Evolutionary conservation across 2,888 invertebrate species (phyloP).

Genomic region (Tenthredo mesomela): DNA sequence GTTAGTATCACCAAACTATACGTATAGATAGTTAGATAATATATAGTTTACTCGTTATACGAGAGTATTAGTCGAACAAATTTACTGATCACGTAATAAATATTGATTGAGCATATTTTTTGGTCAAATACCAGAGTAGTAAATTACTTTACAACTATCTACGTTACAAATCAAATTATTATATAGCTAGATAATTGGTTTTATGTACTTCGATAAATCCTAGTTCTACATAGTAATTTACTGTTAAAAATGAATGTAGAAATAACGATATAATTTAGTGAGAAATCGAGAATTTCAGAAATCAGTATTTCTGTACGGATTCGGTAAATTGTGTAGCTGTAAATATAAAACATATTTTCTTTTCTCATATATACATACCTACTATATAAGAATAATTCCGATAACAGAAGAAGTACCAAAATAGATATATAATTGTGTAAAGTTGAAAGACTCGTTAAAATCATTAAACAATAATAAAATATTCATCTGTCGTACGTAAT

Average conservation of each 20-base stretch:
- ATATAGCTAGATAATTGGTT: neutral
- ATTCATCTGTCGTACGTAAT: constrained; percentile 4
- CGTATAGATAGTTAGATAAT: neutral
- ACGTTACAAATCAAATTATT: neutral
- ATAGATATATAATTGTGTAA: neutral
- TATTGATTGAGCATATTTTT: neutral
- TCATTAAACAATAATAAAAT: neutral
- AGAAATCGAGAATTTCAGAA: neutral
- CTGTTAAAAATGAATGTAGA: neutral
- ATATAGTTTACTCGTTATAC: constrained; percentile 9
- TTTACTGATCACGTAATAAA: neutral
- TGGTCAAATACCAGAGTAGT: neutral
- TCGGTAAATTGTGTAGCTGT: neutral
- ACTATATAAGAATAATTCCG: neutral
- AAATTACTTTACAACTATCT: neutral
- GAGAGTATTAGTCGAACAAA: constrained; percentile 24
- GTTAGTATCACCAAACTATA: neutral
- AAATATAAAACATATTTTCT: neutral
- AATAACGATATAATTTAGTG: neutral
- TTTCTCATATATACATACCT: no score
- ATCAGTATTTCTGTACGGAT: neutral
- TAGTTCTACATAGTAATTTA: neutral
- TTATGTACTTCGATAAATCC: neutral
- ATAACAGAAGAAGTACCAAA: constrained; percentile 2
- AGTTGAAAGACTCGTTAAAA: neutral